Evolutionary conservation across 1,140 invertebrate genomes (phyloP), one percentile per base, ranked within the genome.

Genomic region (Drosophila rhopaloa): DNA sequence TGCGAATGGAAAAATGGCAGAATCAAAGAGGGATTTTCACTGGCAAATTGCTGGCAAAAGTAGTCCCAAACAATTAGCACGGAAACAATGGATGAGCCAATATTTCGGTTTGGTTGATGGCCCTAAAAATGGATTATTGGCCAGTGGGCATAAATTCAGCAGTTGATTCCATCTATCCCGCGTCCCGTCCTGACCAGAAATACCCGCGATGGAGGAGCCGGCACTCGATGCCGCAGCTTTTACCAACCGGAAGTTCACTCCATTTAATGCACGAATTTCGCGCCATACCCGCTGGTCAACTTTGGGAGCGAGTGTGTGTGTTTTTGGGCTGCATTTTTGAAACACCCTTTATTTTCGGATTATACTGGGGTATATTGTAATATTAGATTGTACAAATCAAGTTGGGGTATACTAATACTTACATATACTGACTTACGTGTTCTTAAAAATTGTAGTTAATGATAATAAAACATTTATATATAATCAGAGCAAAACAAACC

Each of bases 91-190:
- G 83, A 76, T 67, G 62, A 62, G 62, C 75, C 82, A 88, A 90
- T 90, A 89, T 86, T 78, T 71, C 61, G 73, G 65, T 70, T 73
- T 71, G 81, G 77, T 74, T 84, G 90, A 88, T 91, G 90, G 76
- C 68, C 76, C 83, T 61, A 82, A 91, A 91, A 91, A 91, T 91
- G 85, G 90, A 91, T 91, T 91, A 91, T 91, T 90, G 83, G 66
- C 43, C 82, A 90, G 68, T 81, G 81, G 81, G 86, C 86, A 90
- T 88, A 88, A 79, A 84, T 85, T 86, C 79, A 46, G 41, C 75
- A 86, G 65, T 79, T 61, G 72, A 70, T 58, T 65, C 50, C 59
- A 62, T 65, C 59, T 66, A 47, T 44, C 13, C 19, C 37, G 35
- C 16, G 24, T 10, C 27, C 35, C 13, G 24, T 29, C 27, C 32